phyloP scores from a whole-genome alignment of 2,888 invertebrate species.

The Leptinotarsa juncta region DNA sequence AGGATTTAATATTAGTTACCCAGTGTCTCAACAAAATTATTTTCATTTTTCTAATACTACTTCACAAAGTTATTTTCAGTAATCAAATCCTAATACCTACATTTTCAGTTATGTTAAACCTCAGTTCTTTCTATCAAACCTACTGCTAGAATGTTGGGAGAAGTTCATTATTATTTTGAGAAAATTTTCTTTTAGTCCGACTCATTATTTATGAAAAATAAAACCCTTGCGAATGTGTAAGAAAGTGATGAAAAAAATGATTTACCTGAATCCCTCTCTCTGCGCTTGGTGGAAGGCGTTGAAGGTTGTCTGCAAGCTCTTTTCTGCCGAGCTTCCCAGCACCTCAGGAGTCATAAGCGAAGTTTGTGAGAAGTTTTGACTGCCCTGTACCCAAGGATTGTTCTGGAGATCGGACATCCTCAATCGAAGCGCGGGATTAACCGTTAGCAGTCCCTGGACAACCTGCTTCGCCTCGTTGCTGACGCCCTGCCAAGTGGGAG shows the following conservation, averaged over 20 bases:
- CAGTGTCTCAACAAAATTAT: too few species aligned
- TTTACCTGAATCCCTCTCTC: slow-evolving; percentile 74
- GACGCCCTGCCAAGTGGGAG: slow-evolving; percentile 77
- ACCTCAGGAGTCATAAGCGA: slow-evolving; percentile 74
- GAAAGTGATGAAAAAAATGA: neutral
- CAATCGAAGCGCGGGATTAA: slow-evolving; percentile 80
- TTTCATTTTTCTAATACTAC: too few species aligned
- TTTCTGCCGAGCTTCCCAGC: slow-evolving; percentile 62
- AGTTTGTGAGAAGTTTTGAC: slow-evolving; percentile 65
- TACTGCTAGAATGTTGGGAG: too few species aligned
- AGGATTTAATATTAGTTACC: too few species aligned
- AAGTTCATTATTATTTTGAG: neutral
- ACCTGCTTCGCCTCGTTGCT: slow-evolving; percentile 81
- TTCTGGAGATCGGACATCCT: slow-evolving; percentile 75
- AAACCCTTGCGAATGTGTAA: neutral
- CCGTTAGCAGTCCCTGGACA: slow-evolving; percentile 80
- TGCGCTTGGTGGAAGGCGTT: slow-evolving; percentile 77
- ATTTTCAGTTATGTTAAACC: too few species aligned
- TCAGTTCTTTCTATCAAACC: too few species aligned
- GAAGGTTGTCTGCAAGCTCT: slow-evolving; percentile 74
- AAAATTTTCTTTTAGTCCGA: neutral
- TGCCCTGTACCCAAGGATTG: slow-evolving; percentile 76
- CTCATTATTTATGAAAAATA: too few species aligned
- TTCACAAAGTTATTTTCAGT: too few species aligned
- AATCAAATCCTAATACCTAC: too few species aligned